Evolutionary conservation across 2,797 vertebrate species (phyloP), one percentile per base, ranked within the genome.

Genomic region (Coracias cyanogaster): DNA sequence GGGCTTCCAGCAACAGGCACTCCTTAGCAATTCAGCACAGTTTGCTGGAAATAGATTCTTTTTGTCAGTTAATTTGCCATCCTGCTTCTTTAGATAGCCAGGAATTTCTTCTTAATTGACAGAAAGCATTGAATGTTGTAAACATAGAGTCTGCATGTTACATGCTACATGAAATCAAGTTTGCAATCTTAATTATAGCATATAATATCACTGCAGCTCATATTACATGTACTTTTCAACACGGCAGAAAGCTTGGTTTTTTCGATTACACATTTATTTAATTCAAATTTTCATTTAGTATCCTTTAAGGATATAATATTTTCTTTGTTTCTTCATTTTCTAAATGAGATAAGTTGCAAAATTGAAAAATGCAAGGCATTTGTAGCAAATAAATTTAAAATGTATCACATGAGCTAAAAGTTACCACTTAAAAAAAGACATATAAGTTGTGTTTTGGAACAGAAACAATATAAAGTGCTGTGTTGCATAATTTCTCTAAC

Each of bases 171-270:
- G 54, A 48, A 93, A 72, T n/a, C 58, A 95, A 94, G 45, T 58
- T 86, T 84, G 70, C 87, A 90, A 84, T 55, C 80, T 84, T 94
- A 82, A 77, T 86, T 92, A 91, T 60, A 94, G 77, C 73, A 28
- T 82, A 94, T 90, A 61, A 65, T 93, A 93, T 86, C 88, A 77
- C 62, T 84, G 90, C 82, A 74, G 54, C 20, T 93, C 79, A 26
- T 90, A 89, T 87, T 87, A 85, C 60, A 35, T 88, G 35, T 89
- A 86, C 73, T 93, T 96, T 80, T 82, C 82, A 77, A 28, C 94
- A 93, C 67, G 60, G 6, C 61, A 82, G 91, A 89, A 92, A 86
- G 84, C 82, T 84, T 89, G 20, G 33, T 85, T 82, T 64, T 92
- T 91, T 87, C 57, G 51, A 62, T 49, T 88, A 43, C 43, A 6